Conservation (phyloP, 2,113 vertebrate genomes). For the Apodemus sylvaticus region DNA sequence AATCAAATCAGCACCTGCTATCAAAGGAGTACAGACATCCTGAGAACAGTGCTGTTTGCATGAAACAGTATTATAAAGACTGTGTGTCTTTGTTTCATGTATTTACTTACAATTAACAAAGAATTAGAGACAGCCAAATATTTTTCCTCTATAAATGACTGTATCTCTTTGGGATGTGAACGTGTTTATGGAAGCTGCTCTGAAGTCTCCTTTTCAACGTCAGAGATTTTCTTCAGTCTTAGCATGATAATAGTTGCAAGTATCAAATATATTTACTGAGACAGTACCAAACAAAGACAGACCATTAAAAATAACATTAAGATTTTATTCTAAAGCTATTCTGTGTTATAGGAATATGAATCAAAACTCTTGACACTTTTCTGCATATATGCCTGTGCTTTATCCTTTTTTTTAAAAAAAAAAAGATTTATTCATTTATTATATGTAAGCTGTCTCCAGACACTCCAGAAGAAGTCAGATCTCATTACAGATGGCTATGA, state of each 20-base stretch:
- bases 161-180: neutral
- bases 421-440: too few relatives aligned
- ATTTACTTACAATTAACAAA: conserved; percentile 6
- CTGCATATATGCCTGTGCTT: neutral
- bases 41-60: neutral
- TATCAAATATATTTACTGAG: neutral
- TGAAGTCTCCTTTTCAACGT: conserved; percentile 20
- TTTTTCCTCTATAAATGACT: neutral
- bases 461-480: too few relatives aligned
- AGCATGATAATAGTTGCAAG: neutral
- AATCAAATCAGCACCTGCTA: conserved; percentile 21
- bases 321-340: neutral
- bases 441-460: too few relatives aligned
- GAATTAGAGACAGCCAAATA: neutral
- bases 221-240: neutral
- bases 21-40: neutral
- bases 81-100: neutral
- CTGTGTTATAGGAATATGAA: neutral
- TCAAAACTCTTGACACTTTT: neutral
- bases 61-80: neutral
- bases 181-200: neutral
- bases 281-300: neutral
- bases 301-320: neutral
- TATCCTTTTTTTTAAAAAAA: too few relatives aligned
- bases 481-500: too few relatives aligned